A percentile compares a stretch with the other conserved stretches of the same genome.
Conservation (phyloP, 2,113 vertebrate species). For the Poeciliopsis occidentalis region DNA sequence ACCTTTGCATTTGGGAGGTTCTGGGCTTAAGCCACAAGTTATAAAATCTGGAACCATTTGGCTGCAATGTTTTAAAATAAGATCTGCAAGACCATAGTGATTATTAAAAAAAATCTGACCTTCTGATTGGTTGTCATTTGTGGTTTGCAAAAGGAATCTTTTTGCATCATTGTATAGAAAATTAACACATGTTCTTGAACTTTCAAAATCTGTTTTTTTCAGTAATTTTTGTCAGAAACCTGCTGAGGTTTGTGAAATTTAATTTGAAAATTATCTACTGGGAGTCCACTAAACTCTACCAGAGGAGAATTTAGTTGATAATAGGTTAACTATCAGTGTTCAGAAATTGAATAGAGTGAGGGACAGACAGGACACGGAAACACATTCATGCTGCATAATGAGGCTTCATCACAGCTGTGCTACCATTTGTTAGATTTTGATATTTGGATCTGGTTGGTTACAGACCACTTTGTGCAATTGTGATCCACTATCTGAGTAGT, state of each 20-base stretch:
- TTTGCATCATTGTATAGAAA: no score
- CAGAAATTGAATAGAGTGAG: not conserved
- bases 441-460: not conserved
- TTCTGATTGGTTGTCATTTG: no score
- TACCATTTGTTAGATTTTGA: not conserved
- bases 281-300: not conserved
- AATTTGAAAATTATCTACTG: slow-evolving; percentile 20
- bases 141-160: no score
- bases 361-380: no score
- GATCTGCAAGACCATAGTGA: not conserved
- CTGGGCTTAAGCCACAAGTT: no score
- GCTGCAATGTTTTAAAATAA: not conserved
- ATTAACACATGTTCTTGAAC: no score
- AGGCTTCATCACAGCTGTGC: not conserved
- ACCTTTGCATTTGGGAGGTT: not conserved
- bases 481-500: not conserved
- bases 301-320: slow-evolving; percentile 6
- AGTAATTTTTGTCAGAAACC: no score
- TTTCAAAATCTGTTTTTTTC: no score
- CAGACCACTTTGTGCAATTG: not conserved
- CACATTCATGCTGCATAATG: no score
- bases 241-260: not conserved
- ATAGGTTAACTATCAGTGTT: not conserved
- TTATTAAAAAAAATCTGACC: no score
- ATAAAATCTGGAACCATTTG: not conserved